These are phyloP conservation scores for Epinephelus malabaricus DNA, from an alignment of 2,797 vertebrate species.

Conservation along the genomic window DNA sequence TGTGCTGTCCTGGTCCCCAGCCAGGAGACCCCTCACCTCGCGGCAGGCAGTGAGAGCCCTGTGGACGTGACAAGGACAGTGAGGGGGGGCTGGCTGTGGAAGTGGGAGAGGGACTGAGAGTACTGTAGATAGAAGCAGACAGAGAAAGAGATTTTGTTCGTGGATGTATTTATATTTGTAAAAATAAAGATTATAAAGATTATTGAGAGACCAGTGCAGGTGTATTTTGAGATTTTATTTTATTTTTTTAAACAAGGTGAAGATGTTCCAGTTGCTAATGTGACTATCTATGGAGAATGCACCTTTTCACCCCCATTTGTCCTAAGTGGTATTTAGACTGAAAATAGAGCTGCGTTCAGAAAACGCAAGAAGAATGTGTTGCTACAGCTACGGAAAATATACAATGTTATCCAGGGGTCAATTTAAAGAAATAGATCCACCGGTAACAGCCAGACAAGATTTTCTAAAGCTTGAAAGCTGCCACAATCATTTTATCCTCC, in stretches of 20 bases:
- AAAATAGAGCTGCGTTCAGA: not conserved
- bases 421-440: not conserved
- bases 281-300: not conserved
- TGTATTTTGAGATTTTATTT: not conserved
- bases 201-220: not conserved
- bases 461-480: not conserved
- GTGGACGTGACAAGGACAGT: conserved; percentile 76
- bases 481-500: not conserved
- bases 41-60: conserved; percentile 55
- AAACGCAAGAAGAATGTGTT: not conserved
- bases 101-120: not conserved
- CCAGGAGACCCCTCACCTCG: conserved; percentile 75
- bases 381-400: not conserved
- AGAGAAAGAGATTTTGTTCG: not conserved
- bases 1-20: conserved; percentile 72
- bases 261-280: not conserved
- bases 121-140: conserved; percentile 11
- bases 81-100: conserved; percentile 4
- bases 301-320: not conserved
- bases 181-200: not conserved
- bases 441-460: not conserved
- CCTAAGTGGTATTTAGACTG: not conserved
- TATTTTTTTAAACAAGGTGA: not conserved
- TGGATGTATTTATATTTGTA: conserved; percentile 16
- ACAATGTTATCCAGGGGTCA: not conserved